Conservation (phyloP, 2,113 vertebrate genomes). For the Neomonachus schauinslandi region DNA sequence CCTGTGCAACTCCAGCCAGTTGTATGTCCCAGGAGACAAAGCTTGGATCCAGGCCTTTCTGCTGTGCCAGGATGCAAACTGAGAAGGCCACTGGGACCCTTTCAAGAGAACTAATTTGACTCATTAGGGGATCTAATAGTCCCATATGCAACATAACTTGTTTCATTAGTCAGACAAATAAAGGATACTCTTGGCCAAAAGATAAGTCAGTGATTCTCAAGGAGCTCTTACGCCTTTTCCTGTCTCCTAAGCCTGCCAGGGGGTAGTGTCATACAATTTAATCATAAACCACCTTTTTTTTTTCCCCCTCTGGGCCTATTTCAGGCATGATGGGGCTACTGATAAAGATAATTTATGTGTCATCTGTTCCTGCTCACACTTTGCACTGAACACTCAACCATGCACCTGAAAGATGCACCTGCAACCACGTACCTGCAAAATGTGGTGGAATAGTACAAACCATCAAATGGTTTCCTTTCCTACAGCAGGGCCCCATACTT, state of each 20-base stretch:
- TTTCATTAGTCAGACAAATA: conserved; percentile 48
- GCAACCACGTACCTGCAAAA: not conserved
- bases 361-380: not conserved
- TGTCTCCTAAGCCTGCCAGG: not conserved
- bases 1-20: not conserved
- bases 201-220: conserved; percentile 42
- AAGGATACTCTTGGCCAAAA: conserved; percentile 2
- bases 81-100: not conserved
- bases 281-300: not conserved
- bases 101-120: conserved; percentile 46
- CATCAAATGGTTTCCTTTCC: not conserved
- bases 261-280: not conserved
- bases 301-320: not conserved
- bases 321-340: not conserved
- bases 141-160: conserved; percentile 31
- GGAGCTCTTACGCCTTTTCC: not conserved
- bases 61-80: conserved; percentile 28
- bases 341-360: not conserved
- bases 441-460: not conserved
- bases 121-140: conserved; percentile 47
- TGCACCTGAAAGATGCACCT: not conserved
- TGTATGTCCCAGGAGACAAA: not conserved
- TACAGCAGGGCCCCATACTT: not conserved
- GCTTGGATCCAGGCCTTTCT: not conserved
- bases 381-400: not conserved